Evolutionary conservation across 2,888 invertebrate genomes (phyloP).

Genomic region (Melipona bicolor): DNA sequence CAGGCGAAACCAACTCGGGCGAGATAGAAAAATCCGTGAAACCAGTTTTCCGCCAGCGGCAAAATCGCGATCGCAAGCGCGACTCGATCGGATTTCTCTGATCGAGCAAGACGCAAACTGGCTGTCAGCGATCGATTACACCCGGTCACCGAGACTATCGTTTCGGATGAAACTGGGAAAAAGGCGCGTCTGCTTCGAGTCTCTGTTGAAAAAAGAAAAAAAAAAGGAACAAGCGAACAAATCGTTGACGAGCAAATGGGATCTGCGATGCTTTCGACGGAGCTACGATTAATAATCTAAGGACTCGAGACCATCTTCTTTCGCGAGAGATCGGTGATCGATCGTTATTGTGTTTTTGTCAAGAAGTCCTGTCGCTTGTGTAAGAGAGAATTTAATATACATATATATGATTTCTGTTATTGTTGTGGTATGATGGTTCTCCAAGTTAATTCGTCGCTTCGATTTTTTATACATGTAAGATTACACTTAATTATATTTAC

Average conservation of each 20-base stretch:
- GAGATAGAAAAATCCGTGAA: not conserved
- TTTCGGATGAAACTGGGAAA: not conserved
- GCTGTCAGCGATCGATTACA: constrained; percentile 43
- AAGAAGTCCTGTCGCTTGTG: not conserved
- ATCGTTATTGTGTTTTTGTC: not conserved
- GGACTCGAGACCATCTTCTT: not conserved
- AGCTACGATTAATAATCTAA: not conserved
- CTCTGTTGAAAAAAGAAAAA: too few relatives aligned
- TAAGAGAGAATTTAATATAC: not conserved
- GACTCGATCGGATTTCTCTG: constrained; percentile 40
- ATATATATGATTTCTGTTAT: too few relatives aligned
- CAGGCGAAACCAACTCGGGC: not conserved
- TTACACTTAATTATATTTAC: too few relatives aligned
- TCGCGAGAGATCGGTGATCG: not conserved
- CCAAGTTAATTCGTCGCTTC: too few relatives aligned
- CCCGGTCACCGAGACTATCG: constrained; percentile 17
- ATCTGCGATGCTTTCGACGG: not conserved
- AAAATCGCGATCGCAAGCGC: constrained; percentile 4
- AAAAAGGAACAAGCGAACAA: not conserved
- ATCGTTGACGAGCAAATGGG: not conserved
- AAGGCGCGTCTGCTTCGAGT: not conserved
- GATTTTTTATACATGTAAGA: too few relatives aligned
- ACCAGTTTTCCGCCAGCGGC: constrained; percentile 19
- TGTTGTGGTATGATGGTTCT: too few relatives aligned
- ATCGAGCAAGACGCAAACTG: constrained; percentile 12